phyloP scores from a whole-genome alignment of 2,113 vertebrate genomes.

The Lethenteron reissneri region DNA sequence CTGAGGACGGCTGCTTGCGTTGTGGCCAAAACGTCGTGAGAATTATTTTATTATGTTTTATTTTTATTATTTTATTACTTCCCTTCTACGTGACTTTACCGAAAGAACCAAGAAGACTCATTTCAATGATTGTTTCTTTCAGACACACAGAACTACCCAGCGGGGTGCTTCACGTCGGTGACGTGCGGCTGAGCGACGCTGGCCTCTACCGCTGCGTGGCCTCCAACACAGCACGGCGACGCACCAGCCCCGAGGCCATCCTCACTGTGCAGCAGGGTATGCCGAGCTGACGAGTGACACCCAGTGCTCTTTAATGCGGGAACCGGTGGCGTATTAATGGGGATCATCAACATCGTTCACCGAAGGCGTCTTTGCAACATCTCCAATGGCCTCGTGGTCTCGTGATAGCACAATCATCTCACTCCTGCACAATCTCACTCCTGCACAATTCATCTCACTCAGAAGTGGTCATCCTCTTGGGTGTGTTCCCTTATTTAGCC shows the following conservation, averaged over 20 bases:
- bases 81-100: too few species aligned
- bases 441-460: neutral
- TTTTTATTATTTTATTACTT: too few species aligned
- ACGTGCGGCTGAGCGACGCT: constrained; percentile 37
- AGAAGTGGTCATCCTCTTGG: fast-evolving
- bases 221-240: constrained; percentile 34
- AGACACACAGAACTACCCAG: constrained; percentile 34
- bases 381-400: neutral
- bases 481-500: too few species aligned
- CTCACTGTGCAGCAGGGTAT: constrained; percentile 52
- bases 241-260: constrained; percentile 40
- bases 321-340: neutral
- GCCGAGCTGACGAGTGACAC: neutral
- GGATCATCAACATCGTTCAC: neutral
- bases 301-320: neutral
- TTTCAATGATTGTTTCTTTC: too few species aligned
- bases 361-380: neutral
- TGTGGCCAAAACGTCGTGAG: too few species aligned
- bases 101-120: too few species aligned
- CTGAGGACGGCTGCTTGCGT: too few species aligned
- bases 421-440: constrained; percentile 11
- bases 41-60: too few species aligned
- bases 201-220: constrained; percentile 61
- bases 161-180: constrained; percentile 73
- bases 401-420: constrained; percentile 9